phyloP scores from a whole-genome alignment of 2,113 vertebrate species.

The chimpanzee (Pan troglodytes) region NHGRI_mPanTro3-v2.1_pri NC_086015.1:150363501-150364000 shows the following conservation, averaged over 20 bases:
- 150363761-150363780: conserved; percentile 27
- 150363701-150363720: conserved; percentile 2
- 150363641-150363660: background rate
- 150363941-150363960: background rate
- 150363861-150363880: background rate
- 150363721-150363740: background rate
- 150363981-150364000: background rate
- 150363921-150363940: background rate
- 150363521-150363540: conserved; percentile 14
- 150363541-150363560: background rate
- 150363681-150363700: background rate
- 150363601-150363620: background rate
- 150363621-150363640: background rate
- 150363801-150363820: background rate
- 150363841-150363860: background rate
- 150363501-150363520: conserved; percentile 38
- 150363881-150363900: background rate
- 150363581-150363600: conserved; percentile 43
- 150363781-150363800: background rate
- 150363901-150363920: background rate
- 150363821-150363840: background rate
- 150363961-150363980: background rate
- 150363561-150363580: background rate
- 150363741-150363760: background rate
- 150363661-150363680: background rate